Base-by-base conservation (phyloP, 2,113 vertebrate species). In the Rafetus swinhoei region DNA sequence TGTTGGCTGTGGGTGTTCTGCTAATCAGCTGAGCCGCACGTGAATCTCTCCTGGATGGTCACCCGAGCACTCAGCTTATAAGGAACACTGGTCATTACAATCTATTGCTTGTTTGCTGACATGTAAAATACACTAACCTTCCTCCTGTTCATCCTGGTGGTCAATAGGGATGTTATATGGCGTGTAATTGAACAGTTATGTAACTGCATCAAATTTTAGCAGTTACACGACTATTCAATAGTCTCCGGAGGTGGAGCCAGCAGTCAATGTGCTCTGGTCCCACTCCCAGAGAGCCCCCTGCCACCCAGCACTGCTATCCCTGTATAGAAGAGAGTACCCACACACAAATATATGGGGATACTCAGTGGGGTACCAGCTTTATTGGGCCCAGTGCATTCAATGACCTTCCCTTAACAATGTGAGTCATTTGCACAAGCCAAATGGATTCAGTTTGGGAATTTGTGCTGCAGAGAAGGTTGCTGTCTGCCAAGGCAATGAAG, bases 341-440 rank as follows among this genome's bases (percentile, higher is more conserved):
- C 82, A 85, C 69, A 90, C 10, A 91, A 89, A 92, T 82, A 1
- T 87, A 77, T 25, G 72, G 72, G 95, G 45, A 53, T 85, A 81
- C 9, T 84, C 95, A 84, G 85, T 79, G 79, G 59, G 92, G 87
- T 87, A 53, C 3, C 6, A 15, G 27, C 3, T 93, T 85, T 89
- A 74, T 53, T 53, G 89, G 83, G 81, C 74, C 93, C 65, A 72
- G 18, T 16, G 21, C 65, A 19, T 72, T 96, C 81, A 83, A 88
- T 86, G 87, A 94, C 89, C 88, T 35, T 72, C 59, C 93, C 74
- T 52, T 94, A 87, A 85, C 90, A 81, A 87, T 59, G 83, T 65
- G 62, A 91, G 57, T 65, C 88, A 90, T 80, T 94, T 90, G 57
- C 65, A 85, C 18, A 74, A 65, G 55, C 11, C 90, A 82, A n/a